Conservation (phyloP, 2,888 invertebrate species). For the Leptopterna dolabrata region DNA sequence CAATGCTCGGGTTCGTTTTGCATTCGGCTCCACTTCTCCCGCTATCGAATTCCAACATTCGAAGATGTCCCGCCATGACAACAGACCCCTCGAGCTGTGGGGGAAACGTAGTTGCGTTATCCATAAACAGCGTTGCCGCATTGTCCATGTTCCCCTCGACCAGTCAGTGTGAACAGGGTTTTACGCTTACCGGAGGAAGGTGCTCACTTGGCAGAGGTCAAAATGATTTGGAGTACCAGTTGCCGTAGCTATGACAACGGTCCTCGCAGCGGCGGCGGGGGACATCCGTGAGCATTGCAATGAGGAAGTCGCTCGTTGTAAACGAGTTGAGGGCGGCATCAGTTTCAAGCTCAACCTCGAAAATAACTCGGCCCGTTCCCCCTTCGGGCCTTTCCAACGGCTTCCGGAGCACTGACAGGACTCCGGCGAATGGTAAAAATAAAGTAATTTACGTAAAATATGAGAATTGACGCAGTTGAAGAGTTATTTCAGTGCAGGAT, state of each 20-base stretch:
- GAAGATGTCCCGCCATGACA: no score
- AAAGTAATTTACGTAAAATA: not conserved
- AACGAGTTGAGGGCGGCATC: not conserved
- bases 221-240: not conserved
- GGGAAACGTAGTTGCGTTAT: no score
- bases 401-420: not conserved
- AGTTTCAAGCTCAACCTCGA: not conserved
- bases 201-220: not conserved
- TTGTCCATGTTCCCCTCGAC: no score
- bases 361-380: not conserved
- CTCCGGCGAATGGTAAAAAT: not conserved
- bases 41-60: no score
- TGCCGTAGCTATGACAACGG: no score
- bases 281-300: slow-evolving; percentile 13
- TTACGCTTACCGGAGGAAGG: no score
- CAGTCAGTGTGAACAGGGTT: no score
- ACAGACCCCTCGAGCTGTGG: no score
- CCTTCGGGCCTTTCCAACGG: not conserved
- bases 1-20: no score
- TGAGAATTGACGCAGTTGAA: not conserved
- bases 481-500: not conserved
- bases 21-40: no score
- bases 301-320: slow-evolving; percentile 31
- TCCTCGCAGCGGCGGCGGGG: not conserved
- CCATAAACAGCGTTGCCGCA: no score